phyloP scores from a whole-genome alignment of 1,140 invertebrate species.

The Ceratosolen solmsi region DNA sequence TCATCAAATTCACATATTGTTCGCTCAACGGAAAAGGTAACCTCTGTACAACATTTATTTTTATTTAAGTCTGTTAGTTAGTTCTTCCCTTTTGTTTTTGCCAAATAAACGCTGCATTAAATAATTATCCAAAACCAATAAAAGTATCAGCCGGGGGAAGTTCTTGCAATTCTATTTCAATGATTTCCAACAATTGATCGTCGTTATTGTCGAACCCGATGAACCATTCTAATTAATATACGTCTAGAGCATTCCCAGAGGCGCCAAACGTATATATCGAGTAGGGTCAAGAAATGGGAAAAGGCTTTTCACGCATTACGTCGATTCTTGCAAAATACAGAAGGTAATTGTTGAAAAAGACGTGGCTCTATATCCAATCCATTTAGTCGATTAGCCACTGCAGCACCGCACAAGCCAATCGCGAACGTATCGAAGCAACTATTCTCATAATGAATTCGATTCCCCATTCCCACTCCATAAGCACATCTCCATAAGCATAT shows the following conservation, averaged over 20 bases:
- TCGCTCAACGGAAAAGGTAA: not conserved
- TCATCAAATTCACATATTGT: not conserved
- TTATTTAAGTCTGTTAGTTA: too few species aligned
- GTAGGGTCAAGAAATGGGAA: not conserved
- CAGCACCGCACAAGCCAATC: not conserved
- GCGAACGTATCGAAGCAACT: slow-evolving; percentile 4
- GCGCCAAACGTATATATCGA: not conserved
- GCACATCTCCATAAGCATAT: too few species aligned
- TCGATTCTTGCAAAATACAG: slow-evolving; percentile 16
- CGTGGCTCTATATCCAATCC: slow-evolving; percentile 23
- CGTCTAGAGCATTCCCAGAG: not conserved
- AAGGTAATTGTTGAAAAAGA: slow-evolving; percentile 8
- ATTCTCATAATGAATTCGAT: not conserved
- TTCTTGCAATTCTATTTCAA: not conserved
- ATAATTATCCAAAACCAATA: not conserved
- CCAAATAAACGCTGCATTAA: not conserved
- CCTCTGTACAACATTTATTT: not conserved
- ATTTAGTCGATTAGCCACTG: slow-evolving; percentile 33
- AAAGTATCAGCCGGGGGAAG: not conserved
- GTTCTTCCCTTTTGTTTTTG: too few species aligned
- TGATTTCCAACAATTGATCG: not conserved
- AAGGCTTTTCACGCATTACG: slow-evolving; percentile 8
- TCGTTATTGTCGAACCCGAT: not conserved
- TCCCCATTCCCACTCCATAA: not conserved
- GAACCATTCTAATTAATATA: slow-evolving; percentile 10